These are phyloP conservation scores for Sipha maydis DNA, from an alignment of 2,888 invertebrate species.

Conservation along the genomic window DNA sequence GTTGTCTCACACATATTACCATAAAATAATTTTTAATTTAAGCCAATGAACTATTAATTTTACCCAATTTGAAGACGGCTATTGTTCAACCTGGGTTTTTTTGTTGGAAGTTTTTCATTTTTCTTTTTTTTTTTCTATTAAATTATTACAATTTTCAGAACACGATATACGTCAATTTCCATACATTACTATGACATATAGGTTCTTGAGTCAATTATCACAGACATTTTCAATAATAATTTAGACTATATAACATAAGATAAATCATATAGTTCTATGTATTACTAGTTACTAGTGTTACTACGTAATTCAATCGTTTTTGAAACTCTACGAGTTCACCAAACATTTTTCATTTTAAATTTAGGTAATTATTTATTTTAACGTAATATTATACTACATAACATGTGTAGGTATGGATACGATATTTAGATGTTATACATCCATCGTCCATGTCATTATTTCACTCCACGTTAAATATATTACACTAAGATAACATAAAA, in stretches of 20 bases:
- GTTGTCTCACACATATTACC: neutral
- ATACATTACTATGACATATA: neutral
- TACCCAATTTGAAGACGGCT: neutral
- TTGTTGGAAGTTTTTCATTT: no score
- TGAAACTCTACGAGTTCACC: no score
- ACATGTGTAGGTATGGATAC: neutral
- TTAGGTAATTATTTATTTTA: neutral
- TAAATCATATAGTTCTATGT: neutral
- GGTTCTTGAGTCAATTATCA: constrained; percentile 29
- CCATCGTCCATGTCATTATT: neutral
- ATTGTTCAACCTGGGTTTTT: no score
- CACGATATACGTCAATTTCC: constrained; percentile 19
- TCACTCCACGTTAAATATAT: neutral
- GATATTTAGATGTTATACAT: neutral
- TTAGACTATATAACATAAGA: neutral
- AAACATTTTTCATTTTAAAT: neutral
- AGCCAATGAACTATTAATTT: neutral
- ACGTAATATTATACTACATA: neutral
- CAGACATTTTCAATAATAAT: neutral
- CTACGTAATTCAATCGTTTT: no score
- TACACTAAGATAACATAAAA: neutral
- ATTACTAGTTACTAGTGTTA: neutral
- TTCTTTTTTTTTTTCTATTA: neutral
- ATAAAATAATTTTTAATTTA: neutral
- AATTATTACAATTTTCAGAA: neutral